Evolutionary conservation across 35 echinoderm and acorn worm species (phyloP).

Genomic region (Apostichopus californicus): DNA sequence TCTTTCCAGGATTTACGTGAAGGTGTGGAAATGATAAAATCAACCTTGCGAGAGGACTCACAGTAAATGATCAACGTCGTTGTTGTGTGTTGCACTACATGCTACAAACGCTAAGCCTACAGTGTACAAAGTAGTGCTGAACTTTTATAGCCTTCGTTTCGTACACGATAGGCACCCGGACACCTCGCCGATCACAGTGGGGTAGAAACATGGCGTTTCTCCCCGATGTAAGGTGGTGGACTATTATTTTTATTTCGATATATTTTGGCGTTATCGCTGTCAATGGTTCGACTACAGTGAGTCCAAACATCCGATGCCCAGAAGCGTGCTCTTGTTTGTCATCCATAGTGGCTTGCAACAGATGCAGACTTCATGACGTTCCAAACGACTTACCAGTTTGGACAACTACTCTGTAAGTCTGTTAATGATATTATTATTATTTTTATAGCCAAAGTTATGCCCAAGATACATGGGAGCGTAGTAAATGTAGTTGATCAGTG

Average conservation of each 20-base stretch:
- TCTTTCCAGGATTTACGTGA: slow-evolving; percentile 43
- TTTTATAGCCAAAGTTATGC: too few relatives aligned
- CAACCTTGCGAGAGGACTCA: background rate
- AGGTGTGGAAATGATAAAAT: slow-evolving; percentile 17
- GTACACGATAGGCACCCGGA: background rate
- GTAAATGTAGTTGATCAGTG: too few relatives aligned
- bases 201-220: slow-evolving; percentile 53
- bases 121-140: background rate
- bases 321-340: slow-evolving; percentile 38
- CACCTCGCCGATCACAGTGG: slow-evolving; percentile 29
- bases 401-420: slow-evolving; percentile 40
- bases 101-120: background rate
- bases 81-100: background rate
- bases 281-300: background rate
- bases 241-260: background rate
- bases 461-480: too few relatives aligned
- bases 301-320: slow-evolving; percentile 48
- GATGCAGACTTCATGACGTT: background rate
- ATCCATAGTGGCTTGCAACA: slow-evolving; percentile 45
- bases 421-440: too few relatives aligned
- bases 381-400: slow-evolving; percentile 43
- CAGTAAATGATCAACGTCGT: background rate
- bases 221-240: slow-evolving; percentile 53
- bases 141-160: background rate
- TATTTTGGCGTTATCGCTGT: background rate